phyloP scores from a whole-genome alignment of 2,797 vertebrate genomes.

The Pipistrellus kuhlii region DNA sequence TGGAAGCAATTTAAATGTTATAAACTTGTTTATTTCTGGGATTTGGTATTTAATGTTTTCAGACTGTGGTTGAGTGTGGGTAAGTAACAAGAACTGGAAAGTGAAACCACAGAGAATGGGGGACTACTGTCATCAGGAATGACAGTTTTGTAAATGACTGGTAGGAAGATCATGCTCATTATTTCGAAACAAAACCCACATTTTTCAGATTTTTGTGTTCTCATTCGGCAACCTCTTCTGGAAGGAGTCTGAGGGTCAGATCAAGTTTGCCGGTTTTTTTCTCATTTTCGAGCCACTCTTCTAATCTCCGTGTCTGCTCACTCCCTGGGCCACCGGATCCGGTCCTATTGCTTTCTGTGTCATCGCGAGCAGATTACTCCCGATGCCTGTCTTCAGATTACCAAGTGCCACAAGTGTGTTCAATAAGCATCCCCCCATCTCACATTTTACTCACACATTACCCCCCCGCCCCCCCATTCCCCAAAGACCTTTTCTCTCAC shows the following conservation, averaged over 20 bases:
- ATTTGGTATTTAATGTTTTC: neutral
- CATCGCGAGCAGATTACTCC: neutral
- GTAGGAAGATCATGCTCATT: neutral
- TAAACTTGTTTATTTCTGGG: neutral
- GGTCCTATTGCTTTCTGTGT: neutral
- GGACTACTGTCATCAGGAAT: neutral
- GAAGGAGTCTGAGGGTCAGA: neutral
- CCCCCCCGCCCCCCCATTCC: neutral
- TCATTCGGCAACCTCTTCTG: neutral
- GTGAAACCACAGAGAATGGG: neutral
- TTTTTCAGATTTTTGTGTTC: slow-evolving; percentile 31
- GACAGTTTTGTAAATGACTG: neutral
- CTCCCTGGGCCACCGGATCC: neutral
- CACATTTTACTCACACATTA: neutral
- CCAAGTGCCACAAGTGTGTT: neutral
- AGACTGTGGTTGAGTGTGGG: neutral
- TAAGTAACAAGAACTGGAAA: neutral
- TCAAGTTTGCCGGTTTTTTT: neutral
- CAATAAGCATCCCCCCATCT: neutral
- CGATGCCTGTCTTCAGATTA: neutral
- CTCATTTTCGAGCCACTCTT: neutral
- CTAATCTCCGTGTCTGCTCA: neutral
- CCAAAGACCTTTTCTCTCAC: neutral
- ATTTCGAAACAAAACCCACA: slow-evolving; percentile 1
- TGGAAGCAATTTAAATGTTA: neutral